Evolutionary conservation across 2,113 vertebrate genomes (phyloP).

Genomic region (Corydoras sp.): DNA sequence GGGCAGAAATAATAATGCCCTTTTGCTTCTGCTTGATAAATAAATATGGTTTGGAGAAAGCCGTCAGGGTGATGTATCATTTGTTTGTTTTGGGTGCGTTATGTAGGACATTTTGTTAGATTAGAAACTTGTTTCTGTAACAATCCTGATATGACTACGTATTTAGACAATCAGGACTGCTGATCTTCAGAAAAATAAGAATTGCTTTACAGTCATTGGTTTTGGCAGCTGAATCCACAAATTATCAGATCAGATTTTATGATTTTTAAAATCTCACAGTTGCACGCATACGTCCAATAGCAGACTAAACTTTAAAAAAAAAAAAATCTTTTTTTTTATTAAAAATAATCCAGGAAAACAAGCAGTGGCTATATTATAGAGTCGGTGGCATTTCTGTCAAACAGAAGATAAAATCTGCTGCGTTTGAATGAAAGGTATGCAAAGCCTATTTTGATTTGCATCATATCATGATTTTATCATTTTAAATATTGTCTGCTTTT

Average conservation of each 20-base stretch:
- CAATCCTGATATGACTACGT: not conserved
- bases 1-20: slow-evolving; percentile 52
- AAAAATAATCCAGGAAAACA: slow-evolving; percentile 20
- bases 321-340: not conserved
- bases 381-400: slow-evolving; percentile 48
- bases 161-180: not conserved
- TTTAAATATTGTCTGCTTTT: not conserved
- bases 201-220: slow-evolving; percentile 21
- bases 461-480: slow-evolving; percentile 4
- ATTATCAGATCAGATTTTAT: not conserved
- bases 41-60: slow-evolving; percentile 51
- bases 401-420: slow-evolving; percentile 50
- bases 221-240: slow-evolving; percentile 1
- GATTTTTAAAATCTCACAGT: not conserved
- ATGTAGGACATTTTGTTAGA: not conserved
- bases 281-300: not conserved
- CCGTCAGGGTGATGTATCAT: slow-evolving; percentile 26
- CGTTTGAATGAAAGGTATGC: slow-evolving; percentile 48
- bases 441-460: slow-evolving; percentile 35
- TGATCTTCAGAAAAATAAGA: not conserved
- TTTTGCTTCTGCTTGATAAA: slow-evolving; percentile 44
- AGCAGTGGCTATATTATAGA: slow-evolving; percentile 20
- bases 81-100: not conserved
- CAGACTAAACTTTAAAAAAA: not conserved
- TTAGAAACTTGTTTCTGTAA: not conserved